Percentiles rank a stretch among this genome's conserved stretches.
Evolutionary conservation across 2,888 invertebrate species (phyloP).

Genomic region (Graphium colonna): DNA sequence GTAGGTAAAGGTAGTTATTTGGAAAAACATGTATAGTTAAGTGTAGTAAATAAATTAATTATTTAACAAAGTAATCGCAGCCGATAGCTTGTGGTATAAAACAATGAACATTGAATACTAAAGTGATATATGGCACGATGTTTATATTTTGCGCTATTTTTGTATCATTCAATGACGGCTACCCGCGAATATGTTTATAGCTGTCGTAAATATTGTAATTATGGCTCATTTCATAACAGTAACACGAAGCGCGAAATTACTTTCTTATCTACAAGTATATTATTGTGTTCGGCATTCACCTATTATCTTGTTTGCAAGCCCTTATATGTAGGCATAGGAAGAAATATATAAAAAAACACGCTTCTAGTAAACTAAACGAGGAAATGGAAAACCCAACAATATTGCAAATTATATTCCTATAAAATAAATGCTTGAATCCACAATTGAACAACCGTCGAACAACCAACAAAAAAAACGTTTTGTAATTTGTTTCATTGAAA

Average conservation of each 20-base stretch:
- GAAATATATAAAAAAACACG: too few relatives aligned
- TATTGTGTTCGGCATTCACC: constrained; percentile 17
- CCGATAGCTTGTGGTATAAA: too few relatives aligned
- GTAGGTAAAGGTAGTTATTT: not conserved
- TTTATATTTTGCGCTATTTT: not conserved
- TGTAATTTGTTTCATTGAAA: too few relatives aligned
- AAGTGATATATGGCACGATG: not conserved
- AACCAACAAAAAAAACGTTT: too few relatives aligned
- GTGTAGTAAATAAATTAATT: not conserved
- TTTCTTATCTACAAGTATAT: constrained; percentile 20
- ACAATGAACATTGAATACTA: not conserved
- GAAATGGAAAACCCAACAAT: too few relatives aligned
- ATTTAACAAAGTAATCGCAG: not conserved
- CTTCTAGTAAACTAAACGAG: too few relatives aligned
- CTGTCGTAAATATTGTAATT: constrained; percentile 23
- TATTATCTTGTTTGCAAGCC: constrained; percentile 1
- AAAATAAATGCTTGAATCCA: too few relatives aligned
- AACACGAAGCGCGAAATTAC: constrained; percentile 20
- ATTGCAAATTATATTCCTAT: too few relatives aligned
- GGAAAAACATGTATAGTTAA: too few relatives aligned
- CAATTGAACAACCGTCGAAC: too few relatives aligned
- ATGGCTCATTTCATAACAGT: constrained; percentile 21
- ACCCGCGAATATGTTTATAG: constrained; percentile 15
- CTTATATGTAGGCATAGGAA: too few relatives aligned
- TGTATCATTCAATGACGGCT: not conserved